Percentiles rank a stretch among this genome's conserved stretches.
phyloP scores from a whole-genome alignment of 2,797 vertebrate genomes.

The Cheirogaleus major region DNA sequence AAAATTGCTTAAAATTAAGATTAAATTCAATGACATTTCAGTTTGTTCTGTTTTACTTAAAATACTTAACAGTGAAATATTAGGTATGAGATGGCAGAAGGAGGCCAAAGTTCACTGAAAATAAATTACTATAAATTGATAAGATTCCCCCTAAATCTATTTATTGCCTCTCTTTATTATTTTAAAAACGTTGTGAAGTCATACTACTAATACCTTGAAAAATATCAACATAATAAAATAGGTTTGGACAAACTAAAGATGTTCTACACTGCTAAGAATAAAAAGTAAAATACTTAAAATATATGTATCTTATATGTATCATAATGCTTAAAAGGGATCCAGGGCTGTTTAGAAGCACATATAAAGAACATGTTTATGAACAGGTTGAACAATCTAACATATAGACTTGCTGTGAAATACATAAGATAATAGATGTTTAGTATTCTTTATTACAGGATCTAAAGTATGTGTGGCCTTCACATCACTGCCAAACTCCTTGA shows the following conservation, averaged over 20 bases:
- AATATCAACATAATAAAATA: not conserved
- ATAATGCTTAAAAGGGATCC: not conserved
- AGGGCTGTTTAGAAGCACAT: not conserved
- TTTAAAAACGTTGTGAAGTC: not conserved
- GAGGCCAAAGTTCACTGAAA: not conserved
- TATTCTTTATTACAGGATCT: not conserved
- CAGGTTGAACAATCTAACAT: not conserved
- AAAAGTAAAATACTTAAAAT: not conserved
- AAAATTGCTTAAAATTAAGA: slow-evolving; percentile 17
- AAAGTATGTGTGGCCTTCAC: not conserved
- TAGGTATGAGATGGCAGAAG: not conserved
- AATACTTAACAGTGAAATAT: not conserved
- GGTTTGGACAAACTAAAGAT: not conserved
- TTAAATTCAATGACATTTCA: not conserved
- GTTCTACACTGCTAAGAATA: not conserved
- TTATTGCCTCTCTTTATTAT: not conserved
- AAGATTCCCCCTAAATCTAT: not conserved
- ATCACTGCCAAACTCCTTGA: not conserved
- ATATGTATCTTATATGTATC: not conserved
- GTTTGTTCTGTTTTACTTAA: not conserved
- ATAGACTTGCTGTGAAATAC: not conserved
- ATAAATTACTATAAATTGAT: not conserved
- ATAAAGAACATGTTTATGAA: not conserved
- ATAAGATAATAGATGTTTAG: not conserved
- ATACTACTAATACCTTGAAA: not conserved